Conservation (phyloP, 2,113 vertebrate genomes). For the Sarotherodon lohbergeri region DNA sequence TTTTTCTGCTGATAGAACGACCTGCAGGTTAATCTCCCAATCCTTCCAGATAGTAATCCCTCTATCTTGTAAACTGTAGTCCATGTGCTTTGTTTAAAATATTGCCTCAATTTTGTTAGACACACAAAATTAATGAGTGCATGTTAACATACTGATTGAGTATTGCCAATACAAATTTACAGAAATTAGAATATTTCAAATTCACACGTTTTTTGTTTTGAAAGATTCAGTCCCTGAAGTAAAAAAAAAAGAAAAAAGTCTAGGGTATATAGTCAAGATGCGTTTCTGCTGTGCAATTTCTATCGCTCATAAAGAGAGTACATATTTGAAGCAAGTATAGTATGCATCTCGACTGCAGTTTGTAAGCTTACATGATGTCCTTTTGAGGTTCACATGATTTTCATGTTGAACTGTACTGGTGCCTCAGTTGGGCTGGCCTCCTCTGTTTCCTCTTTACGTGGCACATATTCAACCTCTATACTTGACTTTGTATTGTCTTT, state of each 20-base stretch:
- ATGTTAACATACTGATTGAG: conserved; percentile 55
- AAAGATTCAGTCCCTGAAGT: conserved; percentile 59
- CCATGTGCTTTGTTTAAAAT: conserved; percentile 15
- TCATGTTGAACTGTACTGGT: conserved; percentile 97
- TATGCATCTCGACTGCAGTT: conserved; percentile 44
- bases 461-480: conserved; percentile 96
- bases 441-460: conserved; percentile 87
- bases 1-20: neutral
- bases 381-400: conserved; percentile 87
- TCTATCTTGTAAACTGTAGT: neutral
- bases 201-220: conserved; percentile 29
- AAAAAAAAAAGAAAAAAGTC: conserved; percentile 43
- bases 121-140: neutral
- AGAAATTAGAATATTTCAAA: conserved; percentile 50
- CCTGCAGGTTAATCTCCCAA: neutral
- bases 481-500: conserved; percentile 96
- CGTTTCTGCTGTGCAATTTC: conserved; percentile 51
- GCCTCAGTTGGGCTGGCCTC: conserved; percentile 83
- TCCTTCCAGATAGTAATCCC: neutral
- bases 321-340: conserved; percentile 40
- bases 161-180: conserved; percentile 64
- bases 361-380: conserved; percentile 6
- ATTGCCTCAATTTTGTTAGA: neutral
- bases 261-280: conserved; percentile 51
- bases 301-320: conserved; percentile 43